Evolutionary conservation across 1,140 invertebrate species (phyloP), one percentile per base, ranked within the genome.

Genomic region (Acromyrmex charruanus): DNA sequence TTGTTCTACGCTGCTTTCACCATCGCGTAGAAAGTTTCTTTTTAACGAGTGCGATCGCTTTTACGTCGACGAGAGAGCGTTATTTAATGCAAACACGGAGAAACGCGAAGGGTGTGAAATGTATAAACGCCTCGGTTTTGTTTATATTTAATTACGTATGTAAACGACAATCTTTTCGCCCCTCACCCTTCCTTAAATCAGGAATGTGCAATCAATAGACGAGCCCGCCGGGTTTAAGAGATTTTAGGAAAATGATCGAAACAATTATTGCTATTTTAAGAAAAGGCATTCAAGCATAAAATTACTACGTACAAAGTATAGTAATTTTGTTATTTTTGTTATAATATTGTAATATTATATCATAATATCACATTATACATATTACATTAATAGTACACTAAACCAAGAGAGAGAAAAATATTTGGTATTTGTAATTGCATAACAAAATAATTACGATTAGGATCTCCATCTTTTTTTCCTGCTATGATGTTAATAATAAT

Each of bases 11-110:
- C 39, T 84, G 69, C 86, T 87, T 87, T 87, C 86, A 87, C 86
- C 69, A 12, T n/a, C 53, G 69, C 44, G 61, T 87, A 87, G 86
- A 87, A 87, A 87, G 86, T 87, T 84, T 21, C 31, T 84, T 87
- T 74, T 87, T 87, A 75, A 85, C 49, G 55, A 87, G 58, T 55
- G 14, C 49, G 80, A 87, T 86, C 51, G 80, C 72, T 85, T 77
- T 66, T 44, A 39, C 77, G 25, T 79, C 74, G 82, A 84, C n/a
- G 55, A 59, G 80, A 84, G 25, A 84, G 18, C 35, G 55, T 74
- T 84, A 39, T 75, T 84, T 49, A 39, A 31, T 14, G 35, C 39
- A 21, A 82, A 35, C 18, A 72, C 7, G 9, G 49, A 82, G 51
- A 72, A 58, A 72, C 28, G 79, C 21, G 4, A 59, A 49, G 39